These are phyloP conservation scores for Pampus argenteus DNA, from an alignment of 2,797 vertebrate genomes.

Conservation along the genomic window DNA sequence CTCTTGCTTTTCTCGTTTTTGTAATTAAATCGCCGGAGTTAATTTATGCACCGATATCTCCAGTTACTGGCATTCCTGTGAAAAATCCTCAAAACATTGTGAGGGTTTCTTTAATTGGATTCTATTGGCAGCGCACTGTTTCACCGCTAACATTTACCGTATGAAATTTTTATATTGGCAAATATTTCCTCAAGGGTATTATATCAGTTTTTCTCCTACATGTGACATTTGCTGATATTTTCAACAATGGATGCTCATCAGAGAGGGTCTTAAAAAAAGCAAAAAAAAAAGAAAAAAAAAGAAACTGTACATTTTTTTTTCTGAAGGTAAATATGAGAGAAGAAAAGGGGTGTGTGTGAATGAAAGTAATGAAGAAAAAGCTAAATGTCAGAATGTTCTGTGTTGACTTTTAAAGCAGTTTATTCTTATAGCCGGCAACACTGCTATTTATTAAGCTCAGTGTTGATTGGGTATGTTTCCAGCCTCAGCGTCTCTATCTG, in stretches of 20 bases:
- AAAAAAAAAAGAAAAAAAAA: too few species aligned
- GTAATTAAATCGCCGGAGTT: slow-evolving; percentile 69
- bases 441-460: slow-evolving; percentile 32
- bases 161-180: slow-evolving; percentile 65
- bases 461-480: slow-evolving; percentile 29
- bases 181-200: slow-evolving; percentile 64
- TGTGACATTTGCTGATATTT: slow-evolving; percentile 73
- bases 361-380: slow-evolving; percentile 37
- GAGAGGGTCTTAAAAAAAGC: too few species aligned
- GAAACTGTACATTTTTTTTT: slow-evolving; percentile 35
- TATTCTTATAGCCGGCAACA: slow-evolving; percentile 10
- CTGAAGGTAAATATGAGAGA: slow-evolving; percentile 22
- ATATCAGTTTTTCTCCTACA: slow-evolving; percentile 12
- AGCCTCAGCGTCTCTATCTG: background rate
- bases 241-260: slow-evolving; percentile 56
- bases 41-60: slow-evolving; percentile 70
- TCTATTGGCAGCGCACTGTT: slow-evolving; percentile 58
- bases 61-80: slow-evolving; percentile 60
- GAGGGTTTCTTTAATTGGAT: slow-evolving; percentile 69
- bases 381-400: slow-evolving; percentile 51
- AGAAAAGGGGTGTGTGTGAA: background rate
- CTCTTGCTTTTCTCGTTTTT: slow-evolving; percentile 29
- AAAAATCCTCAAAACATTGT: slow-evolving; percentile 63
- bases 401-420: slow-evolving; percentile 19
- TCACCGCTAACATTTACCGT: slow-evolving; percentile 68